These are phyloP conservation scores for Iguana delicatissima DNA, from an alignment of 2,797 vertebrate species.

Conservation along the genomic window DNA sequence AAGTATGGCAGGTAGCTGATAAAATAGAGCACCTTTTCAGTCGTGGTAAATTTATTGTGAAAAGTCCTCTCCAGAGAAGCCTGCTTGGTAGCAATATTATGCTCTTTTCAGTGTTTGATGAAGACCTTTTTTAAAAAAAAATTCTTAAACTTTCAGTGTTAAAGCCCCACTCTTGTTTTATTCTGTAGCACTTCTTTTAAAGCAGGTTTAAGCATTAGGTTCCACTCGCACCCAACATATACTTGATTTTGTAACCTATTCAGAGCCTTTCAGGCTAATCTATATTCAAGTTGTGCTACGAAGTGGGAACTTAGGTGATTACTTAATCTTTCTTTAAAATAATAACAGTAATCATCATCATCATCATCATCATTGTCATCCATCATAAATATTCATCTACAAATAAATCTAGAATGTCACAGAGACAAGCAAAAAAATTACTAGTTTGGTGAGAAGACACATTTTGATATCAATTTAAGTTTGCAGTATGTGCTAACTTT, in stretches of 20 bases:
- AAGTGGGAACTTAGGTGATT: not conserved
- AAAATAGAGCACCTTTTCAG: not conserved
- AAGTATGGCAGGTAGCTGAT: not conserved
- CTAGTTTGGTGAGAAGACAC: not conserved
- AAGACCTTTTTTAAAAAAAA: not conserved
- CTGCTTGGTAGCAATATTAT: not conserved
- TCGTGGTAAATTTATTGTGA: not conserved
- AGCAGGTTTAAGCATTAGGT: no score
- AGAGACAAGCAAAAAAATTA: not conserved
- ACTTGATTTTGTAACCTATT: not conserved
- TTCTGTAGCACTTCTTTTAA: no score
- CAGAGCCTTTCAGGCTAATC: not conserved
- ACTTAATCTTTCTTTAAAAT: not conserved
- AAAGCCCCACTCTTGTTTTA: not conserved
- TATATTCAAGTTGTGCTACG: not conserved
- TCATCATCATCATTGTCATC: no score
- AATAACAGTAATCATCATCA: no score
- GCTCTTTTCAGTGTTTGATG: not conserved
- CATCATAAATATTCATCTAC: not conserved
- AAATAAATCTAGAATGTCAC: not conserved
- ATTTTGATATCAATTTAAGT: not conserved
- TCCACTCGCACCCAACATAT: no score
- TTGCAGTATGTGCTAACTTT: not conserved
- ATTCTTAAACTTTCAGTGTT: not conserved
- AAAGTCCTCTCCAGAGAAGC: not conserved